These are phyloP conservation scores for Andrena bucephala DNA, from an alignment of 2,888 invertebrate species.

Conservation along the genomic window DNA sequence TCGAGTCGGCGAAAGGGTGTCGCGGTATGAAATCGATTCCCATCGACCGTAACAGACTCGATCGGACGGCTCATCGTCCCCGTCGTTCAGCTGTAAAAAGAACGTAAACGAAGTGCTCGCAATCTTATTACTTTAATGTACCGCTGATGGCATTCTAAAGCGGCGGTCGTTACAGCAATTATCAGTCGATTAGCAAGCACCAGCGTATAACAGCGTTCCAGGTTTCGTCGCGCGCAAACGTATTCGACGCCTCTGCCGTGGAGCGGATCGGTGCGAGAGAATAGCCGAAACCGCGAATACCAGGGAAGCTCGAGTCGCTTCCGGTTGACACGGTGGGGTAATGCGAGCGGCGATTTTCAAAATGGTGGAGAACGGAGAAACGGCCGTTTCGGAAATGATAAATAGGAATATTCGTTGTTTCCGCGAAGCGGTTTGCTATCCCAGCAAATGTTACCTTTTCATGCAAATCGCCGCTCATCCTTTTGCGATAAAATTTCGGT, in stretches of 20 bases:
- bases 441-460: conserved; percentile 41
- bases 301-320: conserved; percentile 69
- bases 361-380: conserved; percentile 60
- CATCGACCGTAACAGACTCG: background rate
- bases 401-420: conserved; percentile 58
- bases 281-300: conserved; percentile 64
- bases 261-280: conserved; percentile 52
- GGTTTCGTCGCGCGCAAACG: conserved; percentile 58
- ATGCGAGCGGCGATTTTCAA: conserved; percentile 70
- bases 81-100: conserved; percentile 25
- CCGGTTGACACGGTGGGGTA: conserved; percentile 62
- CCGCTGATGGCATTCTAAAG: conserved; percentile 57
- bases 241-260: conserved; percentile 38
- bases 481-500: conserved; percentile 27
- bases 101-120: conserved; percentile 25
- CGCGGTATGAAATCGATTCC: conserved; percentile 17
- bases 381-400: conserved; percentile 62
- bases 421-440: conserved; percentile 24
- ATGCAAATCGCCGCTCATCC: conserved; percentile 21
- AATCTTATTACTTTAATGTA: conserved; percentile 61
- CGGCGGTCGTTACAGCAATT: conserved; percentile 57
- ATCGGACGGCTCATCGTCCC: background rate
- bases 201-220: conserved; percentile 42
- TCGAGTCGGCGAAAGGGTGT: background rate
- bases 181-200: conserved; percentile 66